Base-by-base conservation (phyloP, 2,888 invertebrate genomes). In the Salpingus planirostris region DNA sequence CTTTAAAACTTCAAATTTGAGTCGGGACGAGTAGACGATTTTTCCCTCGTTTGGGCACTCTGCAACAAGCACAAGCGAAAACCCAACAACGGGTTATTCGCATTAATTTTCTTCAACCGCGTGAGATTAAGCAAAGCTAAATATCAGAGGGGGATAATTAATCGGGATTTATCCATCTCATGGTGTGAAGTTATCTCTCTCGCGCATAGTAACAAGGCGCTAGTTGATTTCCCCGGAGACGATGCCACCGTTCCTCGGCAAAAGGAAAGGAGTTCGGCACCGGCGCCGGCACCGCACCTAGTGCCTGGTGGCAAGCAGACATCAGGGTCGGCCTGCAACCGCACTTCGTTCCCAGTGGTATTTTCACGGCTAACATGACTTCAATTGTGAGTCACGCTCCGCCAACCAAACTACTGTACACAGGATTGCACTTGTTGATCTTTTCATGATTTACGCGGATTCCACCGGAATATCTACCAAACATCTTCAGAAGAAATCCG, bases 161-260 rank as follows among this genome's bases (percentile, higher is more conserved):
- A 44, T 44, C 35, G 44, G 33, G 42, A 44, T 44, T 44, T 41
- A 40, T 38, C 42, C 34, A 44, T 44, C 35, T 39, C 33, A 30
- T 33, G 39, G 42, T 44, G 29, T 38, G 27, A 33, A 36, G 32
- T 31, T 31, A 28, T 37, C 40, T 42, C 36, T 38, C 34, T 41
- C 36, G 38, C 36, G 34, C 40, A 38, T 42, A 34, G 39, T 38
- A 44, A 40, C 42, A 44, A 40, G 42, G 29, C 42, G 38, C 36
- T 44, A 38, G 40, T 42, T 44, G 42, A 44, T 44, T 44, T 44
- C 44, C 42, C 44, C 14, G n/a, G 44, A 29, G 44, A 41, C 33
- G 40, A 40, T 38, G 32, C 26, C 31, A 32, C 31, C 33, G 24
- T 31, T 35, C 32, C 31, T 40, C 38, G 30, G 27, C n/a, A n/a